Conservation (phyloP, 2,797 vertebrate species). For the Melanotaenia trifasciata region DNA sequence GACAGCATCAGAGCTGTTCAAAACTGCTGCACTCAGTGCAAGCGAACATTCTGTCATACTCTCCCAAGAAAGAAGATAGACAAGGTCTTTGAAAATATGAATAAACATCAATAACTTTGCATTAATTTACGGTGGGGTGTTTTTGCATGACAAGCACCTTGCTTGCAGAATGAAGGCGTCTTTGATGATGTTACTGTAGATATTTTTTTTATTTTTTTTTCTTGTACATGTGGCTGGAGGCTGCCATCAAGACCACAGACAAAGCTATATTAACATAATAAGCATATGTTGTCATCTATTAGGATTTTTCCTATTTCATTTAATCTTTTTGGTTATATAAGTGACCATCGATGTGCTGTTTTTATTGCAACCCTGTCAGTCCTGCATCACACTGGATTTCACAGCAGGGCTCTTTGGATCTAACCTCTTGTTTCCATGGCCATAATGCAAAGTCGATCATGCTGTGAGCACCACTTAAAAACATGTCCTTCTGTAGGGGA, state of each 20-base stretch:
- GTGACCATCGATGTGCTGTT: slow-evolving; percentile 32
- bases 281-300: slow-evolving; percentile 39
- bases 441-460: background rate
- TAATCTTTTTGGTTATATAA: slow-evolving; percentile 41
- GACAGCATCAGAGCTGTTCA: slow-evolving; percentile 7
- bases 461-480: too few species aligned
- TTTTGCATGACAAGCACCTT: slow-evolving; percentile 9
- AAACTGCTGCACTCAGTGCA: slow-evolving; percentile 13
- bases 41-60: slow-evolving; percentile 49
- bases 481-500: background rate
- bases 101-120: slow-evolving; percentile 56
- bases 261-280: slow-evolving; percentile 59
- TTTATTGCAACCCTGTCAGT: slow-evolving; percentile 21
- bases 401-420: background rate
- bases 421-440: background rate
- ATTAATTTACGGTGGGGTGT: background rate
- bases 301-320: slow-evolving; percentile 39
- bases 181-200: background rate
- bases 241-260: slow-evolving; percentile 61
- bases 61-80: slow-evolving; percentile 38
- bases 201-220: background rate
- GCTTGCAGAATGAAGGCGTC: slow-evolving; percentile 32
- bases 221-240: slow-evolving; percentile 51
- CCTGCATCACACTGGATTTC: slow-evolving; percentile 8
- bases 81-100: slow-evolving; percentile 56